Conservation (phyloP, 2,113 vertebrate genomes). For the Saccopteryx leptura region DNA sequence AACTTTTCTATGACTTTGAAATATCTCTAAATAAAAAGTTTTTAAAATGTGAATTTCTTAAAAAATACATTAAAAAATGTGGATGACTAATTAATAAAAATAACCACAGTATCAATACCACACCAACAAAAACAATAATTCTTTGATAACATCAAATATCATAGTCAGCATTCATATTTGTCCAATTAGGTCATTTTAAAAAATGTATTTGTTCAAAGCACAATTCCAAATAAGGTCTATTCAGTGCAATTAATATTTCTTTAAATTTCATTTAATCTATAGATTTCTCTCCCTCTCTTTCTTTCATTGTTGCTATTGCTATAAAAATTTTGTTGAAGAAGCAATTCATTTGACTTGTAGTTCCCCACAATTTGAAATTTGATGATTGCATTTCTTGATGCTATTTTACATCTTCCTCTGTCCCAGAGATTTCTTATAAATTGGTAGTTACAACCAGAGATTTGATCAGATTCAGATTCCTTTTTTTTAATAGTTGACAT, state of each 20-base stretch:
- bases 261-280: conserved; percentile 23
- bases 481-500: neutral
- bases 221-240: conserved; percentile 4
- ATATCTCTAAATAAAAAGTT: conserved; percentile 45
- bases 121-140: conserved; percentile 17
- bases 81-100: neutral
- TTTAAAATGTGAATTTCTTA: neutral
- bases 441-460: neutral
- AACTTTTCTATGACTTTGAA: conserved; percentile 45
- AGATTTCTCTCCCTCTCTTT: neutral
- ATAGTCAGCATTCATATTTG: conserved; percentile 34
- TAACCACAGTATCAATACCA: neutral
- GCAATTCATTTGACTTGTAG: neutral
- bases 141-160: neutral
- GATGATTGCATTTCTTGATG: neutral
- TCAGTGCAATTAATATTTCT: neutral
- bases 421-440: conserved; percentile 22
- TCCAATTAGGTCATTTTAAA: conserved; percentile 29
- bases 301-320: conserved; percentile 40
- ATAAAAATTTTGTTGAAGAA: conserved; percentile 40
- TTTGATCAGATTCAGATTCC: neutral
- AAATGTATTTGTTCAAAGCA: conserved; percentile 16
- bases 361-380: conserved; percentile 17
- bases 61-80: neutral
- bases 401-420: neutral